Conservation (phyloP, 1,140 invertebrate species). For the Pogonognathellus flavescens region DNA sequence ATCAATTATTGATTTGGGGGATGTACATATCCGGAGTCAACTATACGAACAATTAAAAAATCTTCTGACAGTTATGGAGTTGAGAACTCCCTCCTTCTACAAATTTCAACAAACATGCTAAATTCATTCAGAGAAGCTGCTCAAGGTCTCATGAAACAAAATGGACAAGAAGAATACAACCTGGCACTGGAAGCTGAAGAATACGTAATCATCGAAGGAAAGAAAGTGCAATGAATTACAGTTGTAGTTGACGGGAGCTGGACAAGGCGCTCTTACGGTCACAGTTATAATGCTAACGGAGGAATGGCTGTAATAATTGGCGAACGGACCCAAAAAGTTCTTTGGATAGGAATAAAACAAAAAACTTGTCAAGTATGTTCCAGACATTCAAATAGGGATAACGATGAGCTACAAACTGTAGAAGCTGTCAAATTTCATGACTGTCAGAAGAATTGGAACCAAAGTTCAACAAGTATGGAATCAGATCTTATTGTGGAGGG, state of each 20-base stretch:
- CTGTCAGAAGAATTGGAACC: constrained; percentile 53
- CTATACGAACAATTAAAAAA: neutral
- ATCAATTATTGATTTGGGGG: neutral
- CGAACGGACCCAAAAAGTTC: constrained; percentile 49
- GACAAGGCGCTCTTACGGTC: constrained; percentile 62
- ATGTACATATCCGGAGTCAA: neutral
- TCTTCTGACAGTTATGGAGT: constrained; percentile 22
- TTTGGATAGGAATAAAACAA: constrained; percentile 40
- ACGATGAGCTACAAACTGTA: neutral
- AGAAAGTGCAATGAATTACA: constrained; percentile 51
- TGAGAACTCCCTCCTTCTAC: neutral
- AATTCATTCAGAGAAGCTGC: neutral
- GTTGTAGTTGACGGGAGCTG: constrained; percentile 60
- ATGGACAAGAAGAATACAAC: constrained; percentile 32
- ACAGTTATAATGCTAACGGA: constrained; percentile 56
- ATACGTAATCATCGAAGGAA: constrained; percentile 4
- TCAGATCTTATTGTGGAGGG: constrained; percentile 47
- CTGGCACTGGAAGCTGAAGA: constrained; percentile 24
- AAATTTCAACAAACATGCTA: neutral
- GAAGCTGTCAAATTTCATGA: constrained; percentile 23
- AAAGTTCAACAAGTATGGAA: constrained; percentile 54
- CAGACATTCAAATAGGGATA: neutral
- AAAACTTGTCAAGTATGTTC: constrained; percentile 54
- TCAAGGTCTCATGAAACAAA: neutral
- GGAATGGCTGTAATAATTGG: constrained; percentile 60